Evolutionary conservation across 23 tunicate species (phyloP).

Genomic region (Styela clava): DNA sequence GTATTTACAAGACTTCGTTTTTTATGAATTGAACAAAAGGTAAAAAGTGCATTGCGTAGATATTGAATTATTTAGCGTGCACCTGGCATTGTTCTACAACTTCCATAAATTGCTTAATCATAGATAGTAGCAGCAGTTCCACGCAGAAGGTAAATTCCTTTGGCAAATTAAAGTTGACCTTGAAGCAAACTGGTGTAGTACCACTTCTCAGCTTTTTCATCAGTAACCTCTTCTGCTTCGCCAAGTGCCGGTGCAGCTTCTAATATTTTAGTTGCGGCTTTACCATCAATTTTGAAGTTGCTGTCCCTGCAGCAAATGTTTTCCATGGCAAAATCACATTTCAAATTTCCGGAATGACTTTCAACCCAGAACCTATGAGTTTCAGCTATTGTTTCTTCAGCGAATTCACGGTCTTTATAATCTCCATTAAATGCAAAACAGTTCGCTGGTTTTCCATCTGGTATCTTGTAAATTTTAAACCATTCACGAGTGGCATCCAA

Average conservation of each 20-base stretch:
- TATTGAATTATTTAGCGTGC: too few species aligned
- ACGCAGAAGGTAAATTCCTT: background rate
- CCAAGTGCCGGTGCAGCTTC: slow-evolving; percentile 12
- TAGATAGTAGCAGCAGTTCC: too few species aligned
- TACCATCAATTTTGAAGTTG: slow-evolving; percentile 20
- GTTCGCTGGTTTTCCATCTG: slow-evolving; percentile 93
- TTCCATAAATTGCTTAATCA: too few species aligned
- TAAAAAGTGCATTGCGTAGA: too few species aligned
- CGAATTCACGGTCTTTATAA: slow-evolving; percentile 70
- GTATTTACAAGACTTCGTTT: too few species aligned
- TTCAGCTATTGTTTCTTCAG: slow-evolving; percentile 63
- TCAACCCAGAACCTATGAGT: slow-evolving; percentile 80
- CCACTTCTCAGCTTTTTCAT: slow-evolving; percentile 50
- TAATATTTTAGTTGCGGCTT: slow-evolving; percentile 14
- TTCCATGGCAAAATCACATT: slow-evolving; percentile 52
- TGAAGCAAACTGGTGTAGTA: slow-evolving; percentile 11
- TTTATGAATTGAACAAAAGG: too few species aligned
- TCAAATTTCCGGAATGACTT: slow-evolving; percentile 31
- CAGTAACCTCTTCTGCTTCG: slow-evolving; percentile 40
- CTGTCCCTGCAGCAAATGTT: slow-evolving; percentile 6
- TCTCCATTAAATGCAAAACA: slow-evolving; percentile 79
- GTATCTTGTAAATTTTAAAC: slow-evolving; percentile 90
- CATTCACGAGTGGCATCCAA: slow-evolving; percentile 93
- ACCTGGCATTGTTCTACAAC: too few species aligned
- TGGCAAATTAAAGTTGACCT: background rate